Evolutionary conservation across 1,140 invertebrate species (phyloP).

Genomic region (Meloidogyne floridensis): DNA sequence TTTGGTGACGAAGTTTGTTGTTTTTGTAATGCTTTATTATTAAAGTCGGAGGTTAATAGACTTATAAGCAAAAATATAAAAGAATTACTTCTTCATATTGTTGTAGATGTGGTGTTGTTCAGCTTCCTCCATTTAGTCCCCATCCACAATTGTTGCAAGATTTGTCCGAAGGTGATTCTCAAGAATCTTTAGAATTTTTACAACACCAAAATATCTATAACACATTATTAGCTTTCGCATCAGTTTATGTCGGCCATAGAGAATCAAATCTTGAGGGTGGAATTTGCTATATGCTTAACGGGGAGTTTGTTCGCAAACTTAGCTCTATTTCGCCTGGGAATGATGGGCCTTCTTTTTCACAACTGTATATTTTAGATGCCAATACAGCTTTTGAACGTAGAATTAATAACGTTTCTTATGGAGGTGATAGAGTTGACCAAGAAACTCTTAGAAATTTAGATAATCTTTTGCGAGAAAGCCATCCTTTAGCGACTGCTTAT

Average conservation of each 20-base stretch:
- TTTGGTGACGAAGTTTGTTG: too few relatives aligned
- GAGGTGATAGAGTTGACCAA: neutral
- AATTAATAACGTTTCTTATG: neutral
- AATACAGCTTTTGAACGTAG: neutral
- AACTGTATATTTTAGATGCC: neutral
- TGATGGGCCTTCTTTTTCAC: neutral
- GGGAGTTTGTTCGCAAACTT: neutral
- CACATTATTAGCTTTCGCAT: neutral
- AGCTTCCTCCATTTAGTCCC: too few relatives aligned
- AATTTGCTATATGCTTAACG: neutral
- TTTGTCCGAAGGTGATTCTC: too few relatives aligned
- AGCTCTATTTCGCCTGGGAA: neutral
- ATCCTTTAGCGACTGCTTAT: constrained; percentile 8
- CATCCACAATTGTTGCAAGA: too few relatives aligned
- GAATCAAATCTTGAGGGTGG: neutral
- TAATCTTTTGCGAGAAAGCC: neutral
- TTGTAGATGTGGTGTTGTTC: too few relatives aligned
- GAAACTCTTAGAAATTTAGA: neutral
- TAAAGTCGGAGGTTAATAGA: too few relatives aligned
- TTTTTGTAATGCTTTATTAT: too few relatives aligned
- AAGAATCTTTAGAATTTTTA: neutral
- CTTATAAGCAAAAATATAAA: too few relatives aligned
- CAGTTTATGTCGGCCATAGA: constrained; percentile 5
- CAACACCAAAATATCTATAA: neutral
- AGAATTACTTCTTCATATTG: too few relatives aligned